phyloP scores from a whole-genome alignment of 2,797 vertebrate species.

The Orientallactaga sibirica region DNA sequence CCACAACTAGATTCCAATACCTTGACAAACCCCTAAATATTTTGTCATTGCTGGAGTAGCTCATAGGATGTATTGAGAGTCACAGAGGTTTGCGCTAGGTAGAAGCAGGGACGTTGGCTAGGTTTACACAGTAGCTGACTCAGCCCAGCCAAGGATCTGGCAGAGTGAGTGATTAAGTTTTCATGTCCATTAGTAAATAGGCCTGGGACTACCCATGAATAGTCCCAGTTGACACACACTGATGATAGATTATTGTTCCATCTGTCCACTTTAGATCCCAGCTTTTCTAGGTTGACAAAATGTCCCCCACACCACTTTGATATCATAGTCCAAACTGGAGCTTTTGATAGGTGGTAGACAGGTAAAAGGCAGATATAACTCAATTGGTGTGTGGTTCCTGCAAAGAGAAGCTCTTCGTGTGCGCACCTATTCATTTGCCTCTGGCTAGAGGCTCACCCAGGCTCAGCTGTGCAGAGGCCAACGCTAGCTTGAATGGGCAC shows the following conservation, averaged over 20 bases:
- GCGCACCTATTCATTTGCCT: background rate
- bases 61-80: background rate
- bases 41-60: background rate
- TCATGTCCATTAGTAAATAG: constrained; percentile 27
- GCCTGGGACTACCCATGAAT: background rate
- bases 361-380: background rate
- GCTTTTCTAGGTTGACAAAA: background rate
- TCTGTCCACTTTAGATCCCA: background rate
- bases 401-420: background rate
- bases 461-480: background rate
- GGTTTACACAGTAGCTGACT: background rate
- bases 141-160: background rate
- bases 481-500: fast-evolving
- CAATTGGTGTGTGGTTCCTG: background rate
- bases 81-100: background rate
- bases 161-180: background rate
- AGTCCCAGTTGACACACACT: background rate
- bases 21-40: background rate
- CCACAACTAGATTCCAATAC: background rate
- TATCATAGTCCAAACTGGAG: background rate
- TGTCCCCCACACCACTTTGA: background rate
- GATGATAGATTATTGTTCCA: background rate
- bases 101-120: background rate
- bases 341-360: background rate
- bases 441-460: background rate